Evolutionary conservation across 1,140 invertebrate species (phyloP), one percentile per base, ranked within the genome.

Genomic region (Danaus plexippus): DNA sequence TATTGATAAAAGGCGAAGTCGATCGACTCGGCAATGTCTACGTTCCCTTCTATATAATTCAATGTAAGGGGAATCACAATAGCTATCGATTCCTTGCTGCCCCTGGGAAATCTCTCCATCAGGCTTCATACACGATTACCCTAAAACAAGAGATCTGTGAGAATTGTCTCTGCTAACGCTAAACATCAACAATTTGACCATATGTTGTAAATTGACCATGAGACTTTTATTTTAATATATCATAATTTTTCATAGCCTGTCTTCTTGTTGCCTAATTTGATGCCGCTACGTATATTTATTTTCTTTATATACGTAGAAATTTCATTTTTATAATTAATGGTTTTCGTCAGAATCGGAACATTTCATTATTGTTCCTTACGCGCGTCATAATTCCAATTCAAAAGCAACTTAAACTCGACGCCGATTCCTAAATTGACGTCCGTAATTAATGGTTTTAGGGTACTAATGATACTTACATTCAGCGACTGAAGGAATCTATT

Each of bases 1-100:
- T 78, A 82, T 82, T 78, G 75, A 77, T 72, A 78, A 75, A 76
- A 75, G 66, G 72, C 67, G 71, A 73, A 67, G 70, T 68, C 66
- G 64, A 77, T 71, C 70, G 66, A 69, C 58, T 67, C 64, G 66
- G 72, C 79, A 82, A 80, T 82, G 79, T 67, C 66, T 49, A 51
- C 66, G 62, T 71, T 71, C 78, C 75, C 78, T 75, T 64, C 65
- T 55, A 70, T 70, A 73, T 79, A 75, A 78, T 77, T 76, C 74
- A 77, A 78, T 76, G 72, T 69, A 58, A 66, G 75, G 72, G 73
- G 72, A 71, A 71, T 68, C 66, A 78, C 77, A 80, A 80, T 78
- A 68, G 71, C 60, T 74, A 80, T 80, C 67, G 77, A 77, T 78
- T 75, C 71, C 60, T 70, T 67, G 65, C 62, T 71, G 67, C 69